Evolutionary conservation across 2,113 vertebrate species (phyloP).

Genomic region (Melanostigma gelatinosum): DNA sequence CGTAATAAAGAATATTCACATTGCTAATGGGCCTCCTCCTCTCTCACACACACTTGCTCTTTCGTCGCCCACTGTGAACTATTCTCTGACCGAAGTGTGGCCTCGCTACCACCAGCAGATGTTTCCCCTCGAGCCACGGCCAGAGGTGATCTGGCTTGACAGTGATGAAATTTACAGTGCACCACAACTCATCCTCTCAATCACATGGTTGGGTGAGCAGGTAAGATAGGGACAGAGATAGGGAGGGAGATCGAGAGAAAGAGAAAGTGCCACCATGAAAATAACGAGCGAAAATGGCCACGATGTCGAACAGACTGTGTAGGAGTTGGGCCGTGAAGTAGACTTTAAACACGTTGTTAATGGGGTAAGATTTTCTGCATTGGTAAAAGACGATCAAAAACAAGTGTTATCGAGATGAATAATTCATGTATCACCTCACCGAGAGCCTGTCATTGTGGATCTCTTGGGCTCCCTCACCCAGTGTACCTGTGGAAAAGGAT

Average conservation of each 20-base stretch:
- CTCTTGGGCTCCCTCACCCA: not conserved
- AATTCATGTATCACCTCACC: slow-evolving; percentile 28
- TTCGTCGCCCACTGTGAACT: slow-evolving; percentile 14
- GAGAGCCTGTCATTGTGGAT: slow-evolving; percentile 8
- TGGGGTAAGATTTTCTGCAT: slow-evolving; percentile 20
- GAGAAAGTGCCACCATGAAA: slow-evolving; percentile 34
- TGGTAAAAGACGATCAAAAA: slow-evolving; percentile 36
- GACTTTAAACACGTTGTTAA: slow-evolving; percentile 38
- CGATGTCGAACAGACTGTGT: slow-evolving; percentile 29
- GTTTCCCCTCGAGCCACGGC: slow-evolving; percentile 64
- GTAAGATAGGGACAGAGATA: slow-evolving; percentile 42
- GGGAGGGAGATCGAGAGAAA: slow-evolving; percentile 1
- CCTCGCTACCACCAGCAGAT: slow-evolving; percentile 66
- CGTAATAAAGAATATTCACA: slow-evolving; percentile 19
- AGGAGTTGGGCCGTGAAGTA: slow-evolving; percentile 33
- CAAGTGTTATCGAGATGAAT: slow-evolving; percentile 37
- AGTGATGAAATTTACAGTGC: slow-evolving; percentile 71
- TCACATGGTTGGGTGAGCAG: slow-evolving; percentile 60
- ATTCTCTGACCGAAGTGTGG: slow-evolving; percentile 25
- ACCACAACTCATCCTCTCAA: slow-evolving; percentile 58
- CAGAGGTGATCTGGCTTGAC: slow-evolving; percentile 64
- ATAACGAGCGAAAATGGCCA: slow-evolving; percentile 53
- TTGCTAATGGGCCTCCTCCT: slow-evolving; percentile 23
- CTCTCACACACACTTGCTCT: slow-evolving; percentile 14
- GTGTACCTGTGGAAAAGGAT: slow-evolving; percentile 7